phyloP scores from a whole-genome alignment of 2,888 invertebrate species.

The Meteorus colon region DNA sequence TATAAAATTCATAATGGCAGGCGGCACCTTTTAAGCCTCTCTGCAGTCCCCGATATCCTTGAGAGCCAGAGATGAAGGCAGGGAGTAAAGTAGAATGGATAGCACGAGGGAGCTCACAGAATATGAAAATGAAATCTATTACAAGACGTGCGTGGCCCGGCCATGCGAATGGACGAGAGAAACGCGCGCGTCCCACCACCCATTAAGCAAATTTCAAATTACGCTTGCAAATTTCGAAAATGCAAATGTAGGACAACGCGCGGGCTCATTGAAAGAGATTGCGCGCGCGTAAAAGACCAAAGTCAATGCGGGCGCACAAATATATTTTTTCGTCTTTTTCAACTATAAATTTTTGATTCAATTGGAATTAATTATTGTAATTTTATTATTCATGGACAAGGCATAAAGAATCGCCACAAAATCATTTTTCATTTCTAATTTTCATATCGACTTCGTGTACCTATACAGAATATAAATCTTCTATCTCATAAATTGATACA shows the following conservation, averaged over 20 bases:
- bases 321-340: constrained; percentile 43
- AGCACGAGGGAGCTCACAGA: constrained; percentile 45
- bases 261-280: not conserved
- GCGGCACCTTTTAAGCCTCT: constrained; percentile 54
- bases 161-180: constrained; percentile 12
- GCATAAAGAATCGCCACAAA: constrained; percentile 56
- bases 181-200: constrained; percentile 37
- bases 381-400: constrained; percentile 58
- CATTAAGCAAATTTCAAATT: constrained; percentile 64
- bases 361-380: constrained; percentile 71
- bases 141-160: constrained; percentile 39
- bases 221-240: constrained; percentile 69
- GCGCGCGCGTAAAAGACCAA: not conserved
- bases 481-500: not conserved
- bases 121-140: constrained; percentile 66
- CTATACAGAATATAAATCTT: not conserved
- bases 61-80: constrained; percentile 18
- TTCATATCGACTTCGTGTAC: not conserved
- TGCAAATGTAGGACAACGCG: constrained; percentile 61
- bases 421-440: constrained; percentile 15
- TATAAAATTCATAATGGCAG: constrained; percentile 63
- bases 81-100: constrained; percentile 29
- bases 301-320: not conserved
- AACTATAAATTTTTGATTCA: constrained; percentile 70
- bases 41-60: constrained; percentile 41